phyloP scores from a whole-genome alignment of 2,797 vertebrate species.

The Moxostoma hubbsi region DNA sequence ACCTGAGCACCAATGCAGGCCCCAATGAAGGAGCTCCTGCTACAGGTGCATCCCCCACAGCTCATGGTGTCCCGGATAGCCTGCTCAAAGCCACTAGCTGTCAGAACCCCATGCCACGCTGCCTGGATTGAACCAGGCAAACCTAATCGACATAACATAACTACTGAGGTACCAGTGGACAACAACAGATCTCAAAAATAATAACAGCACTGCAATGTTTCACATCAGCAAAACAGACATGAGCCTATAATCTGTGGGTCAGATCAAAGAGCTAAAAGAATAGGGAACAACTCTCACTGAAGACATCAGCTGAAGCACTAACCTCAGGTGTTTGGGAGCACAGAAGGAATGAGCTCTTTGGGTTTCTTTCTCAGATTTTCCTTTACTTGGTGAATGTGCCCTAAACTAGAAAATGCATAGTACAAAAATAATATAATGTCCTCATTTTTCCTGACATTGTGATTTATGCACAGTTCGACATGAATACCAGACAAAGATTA shows the following conservation, averaged over 20 bases:
- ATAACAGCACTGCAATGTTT: not conserved
- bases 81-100: slow-evolving; percentile 68
- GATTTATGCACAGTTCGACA: not conserved
- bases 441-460: not conserved
- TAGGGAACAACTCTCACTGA: not conserved
- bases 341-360: slow-evolving; percentile 70
- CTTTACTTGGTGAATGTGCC: slow-evolving; percentile 76
- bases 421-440: not conserved
- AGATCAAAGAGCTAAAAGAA: not conserved
- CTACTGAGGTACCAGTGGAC: not conserved
- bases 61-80: slow-evolving; percentile 76
- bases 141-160: slow-evolving; percentile 62
- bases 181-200: not conserved
- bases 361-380: slow-evolving; percentile 70
- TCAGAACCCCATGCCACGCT: slow-evolving; percentile 79
- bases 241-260: not conserved
- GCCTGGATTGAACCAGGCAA: slow-evolving; percentile 82
- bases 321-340: slow-evolving; percentile 80
- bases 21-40: slow-evolving; percentile 79
- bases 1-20: slow-evolving; percentile 81
- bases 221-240: not conserved
- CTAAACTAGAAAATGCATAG: slow-evolving; percentile 58
- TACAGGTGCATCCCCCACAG: slow-evolving; percentile 80
- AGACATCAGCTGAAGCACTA: not conserved
- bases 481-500: too few relatives aligned